Evolutionary conservation across 1,140 invertebrate genomes (phyloP).

Genomic region (Halyomorpha halys): DNA sequence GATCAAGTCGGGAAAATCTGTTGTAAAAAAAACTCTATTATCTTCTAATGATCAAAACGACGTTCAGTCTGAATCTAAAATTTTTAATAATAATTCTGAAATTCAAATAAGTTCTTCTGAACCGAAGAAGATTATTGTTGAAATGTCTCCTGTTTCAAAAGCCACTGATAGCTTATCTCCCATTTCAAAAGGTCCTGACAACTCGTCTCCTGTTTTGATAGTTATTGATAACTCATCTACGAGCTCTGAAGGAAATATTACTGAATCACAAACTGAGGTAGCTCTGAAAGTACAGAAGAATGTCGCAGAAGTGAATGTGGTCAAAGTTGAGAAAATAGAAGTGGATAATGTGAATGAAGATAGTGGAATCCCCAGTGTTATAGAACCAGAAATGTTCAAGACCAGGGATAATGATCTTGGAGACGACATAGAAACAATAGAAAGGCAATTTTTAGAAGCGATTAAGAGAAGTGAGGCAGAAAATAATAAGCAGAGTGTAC

Average conservation of each 20-base stretch:
- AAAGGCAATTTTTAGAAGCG: not conserved
- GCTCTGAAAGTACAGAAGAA: too few relatives aligned
- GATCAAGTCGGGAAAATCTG: conserved; percentile 1
- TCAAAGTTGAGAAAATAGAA: not conserved
- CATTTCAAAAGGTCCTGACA: too few relatives aligned
- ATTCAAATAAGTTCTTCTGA: not conserved
- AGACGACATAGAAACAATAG: too few relatives aligned
- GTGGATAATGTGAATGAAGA: not conserved
- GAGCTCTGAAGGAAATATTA: too few relatives aligned
- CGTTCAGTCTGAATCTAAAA: conserved; percentile 1
- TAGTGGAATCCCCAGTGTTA: not conserved
- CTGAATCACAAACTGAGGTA: too few relatives aligned
- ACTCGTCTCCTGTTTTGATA: too few relatives aligned
- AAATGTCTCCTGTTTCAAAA: not conserved
- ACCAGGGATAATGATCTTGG: too few relatives aligned
- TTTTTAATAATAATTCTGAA: conserved; percentile 2
- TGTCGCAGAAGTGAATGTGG: not conserved
- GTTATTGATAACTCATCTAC: too few relatives aligned
- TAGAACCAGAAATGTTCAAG: too few relatives aligned
- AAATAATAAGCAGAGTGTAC: not conserved
- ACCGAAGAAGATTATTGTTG: not conserved
- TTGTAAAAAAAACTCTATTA: not conserved
- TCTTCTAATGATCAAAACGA: not conserved
- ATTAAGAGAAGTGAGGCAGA: not conserved
- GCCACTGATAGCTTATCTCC: too few relatives aligned